A percentile compares a stretch with the other conserved stretches of the same genome.
Evolutionary conservation across 2,113 vertebrate genomes (phyloP).

Genomic region (Bettongia penicillata): DNA sequence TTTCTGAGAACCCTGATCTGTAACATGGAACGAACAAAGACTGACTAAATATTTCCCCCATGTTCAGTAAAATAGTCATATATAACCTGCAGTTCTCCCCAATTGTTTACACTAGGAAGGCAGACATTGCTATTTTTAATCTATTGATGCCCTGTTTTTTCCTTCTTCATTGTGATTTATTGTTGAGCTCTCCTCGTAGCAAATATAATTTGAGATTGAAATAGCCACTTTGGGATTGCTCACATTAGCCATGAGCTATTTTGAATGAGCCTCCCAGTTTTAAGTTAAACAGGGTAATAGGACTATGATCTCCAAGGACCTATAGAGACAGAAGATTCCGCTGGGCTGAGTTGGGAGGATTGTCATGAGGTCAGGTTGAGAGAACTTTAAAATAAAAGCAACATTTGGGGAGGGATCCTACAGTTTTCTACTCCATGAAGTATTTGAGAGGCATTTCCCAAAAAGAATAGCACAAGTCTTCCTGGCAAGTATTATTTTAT

Average conservation of each 20-base stretch:
- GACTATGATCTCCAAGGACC: slow-evolving; percentile 54
- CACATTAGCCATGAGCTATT: slow-evolving; percentile 58
- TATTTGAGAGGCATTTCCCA: not conserved
- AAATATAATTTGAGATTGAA: slow-evolving; percentile 73
- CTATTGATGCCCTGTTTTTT: slow-evolving; percentile 15
- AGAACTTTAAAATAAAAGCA: not conserved
- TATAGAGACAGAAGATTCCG: slow-evolving; percentile 55
- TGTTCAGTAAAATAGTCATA: slow-evolving; percentile 42
- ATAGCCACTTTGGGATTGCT: slow-evolving; percentile 69
- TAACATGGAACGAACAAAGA: slow-evolving; percentile 39
- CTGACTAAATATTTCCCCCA: slow-evolving; percentile 34
- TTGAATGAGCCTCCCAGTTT: slow-evolving; percentile 57
- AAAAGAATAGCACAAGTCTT: not conserved
- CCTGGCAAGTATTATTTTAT: not conserved
- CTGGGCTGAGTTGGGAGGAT: not conserved
- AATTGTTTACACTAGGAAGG: slow-evolving; percentile 71
- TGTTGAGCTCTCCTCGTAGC: slow-evolving; percentile 56
- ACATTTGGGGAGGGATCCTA: not conserved
- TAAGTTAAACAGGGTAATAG: slow-evolving; percentile 65
- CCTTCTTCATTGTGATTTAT: slow-evolving; percentile 65
- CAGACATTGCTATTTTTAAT: slow-evolving; percentile 60
- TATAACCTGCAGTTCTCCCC: slow-evolving; percentile 50
- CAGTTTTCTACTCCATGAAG: not conserved
- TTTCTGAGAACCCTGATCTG: slow-evolving; percentile 28
- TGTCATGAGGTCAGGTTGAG: not conserved